Conservation (phyloP, 1,140 invertebrate species). For the Dendrolimus punctatus region DNA sequence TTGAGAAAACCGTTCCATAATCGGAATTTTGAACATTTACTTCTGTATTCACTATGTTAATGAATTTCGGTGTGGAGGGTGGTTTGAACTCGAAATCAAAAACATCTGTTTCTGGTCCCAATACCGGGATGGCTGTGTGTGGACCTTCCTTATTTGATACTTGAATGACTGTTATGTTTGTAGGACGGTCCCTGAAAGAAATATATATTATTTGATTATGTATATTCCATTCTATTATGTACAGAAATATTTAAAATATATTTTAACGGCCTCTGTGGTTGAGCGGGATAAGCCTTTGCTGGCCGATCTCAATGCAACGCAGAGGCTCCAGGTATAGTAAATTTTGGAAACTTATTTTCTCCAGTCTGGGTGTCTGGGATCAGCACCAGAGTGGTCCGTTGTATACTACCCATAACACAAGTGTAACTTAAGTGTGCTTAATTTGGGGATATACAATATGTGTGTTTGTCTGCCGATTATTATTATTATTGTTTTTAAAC, state of each 20-base stretch:
- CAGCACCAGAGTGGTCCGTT: too few species aligned
- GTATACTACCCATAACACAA: too few species aligned
- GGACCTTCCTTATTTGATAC: conserved; percentile 51
- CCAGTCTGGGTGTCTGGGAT: too few species aligned
- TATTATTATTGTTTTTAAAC: too few species aligned
- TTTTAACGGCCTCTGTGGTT: background rate
- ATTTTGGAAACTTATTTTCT: too few species aligned
- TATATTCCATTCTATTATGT: too few species aligned
- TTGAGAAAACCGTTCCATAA: conserved; percentile 43
- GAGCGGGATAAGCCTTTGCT: too few species aligned
- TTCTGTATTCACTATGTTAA: conserved; percentile 62
- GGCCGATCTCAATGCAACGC: too few species aligned
- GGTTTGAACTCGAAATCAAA: conserved; percentile 45
- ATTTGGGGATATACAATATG: too few species aligned
- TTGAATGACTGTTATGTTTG: conserved; percentile 58
- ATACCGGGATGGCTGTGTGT: conserved; percentile 52
- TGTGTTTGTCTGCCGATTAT: too few species aligned
- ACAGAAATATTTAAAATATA: background rate
- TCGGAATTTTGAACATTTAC: conserved; percentile 22
- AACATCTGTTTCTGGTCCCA: conserved; percentile 40
- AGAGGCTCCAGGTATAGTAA: too few species aligned
- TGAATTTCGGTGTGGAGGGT: conserved; percentile 22
- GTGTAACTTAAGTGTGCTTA: too few species aligned
- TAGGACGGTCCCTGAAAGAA: conserved; percentile 38
- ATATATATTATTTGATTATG: background rate